A percentile compares a stretch with the other conserved stretches of the same genome.
Evolutionary conservation across 2,113 vertebrate species (phyloP).

Genomic region (Gallinago media): DNA sequence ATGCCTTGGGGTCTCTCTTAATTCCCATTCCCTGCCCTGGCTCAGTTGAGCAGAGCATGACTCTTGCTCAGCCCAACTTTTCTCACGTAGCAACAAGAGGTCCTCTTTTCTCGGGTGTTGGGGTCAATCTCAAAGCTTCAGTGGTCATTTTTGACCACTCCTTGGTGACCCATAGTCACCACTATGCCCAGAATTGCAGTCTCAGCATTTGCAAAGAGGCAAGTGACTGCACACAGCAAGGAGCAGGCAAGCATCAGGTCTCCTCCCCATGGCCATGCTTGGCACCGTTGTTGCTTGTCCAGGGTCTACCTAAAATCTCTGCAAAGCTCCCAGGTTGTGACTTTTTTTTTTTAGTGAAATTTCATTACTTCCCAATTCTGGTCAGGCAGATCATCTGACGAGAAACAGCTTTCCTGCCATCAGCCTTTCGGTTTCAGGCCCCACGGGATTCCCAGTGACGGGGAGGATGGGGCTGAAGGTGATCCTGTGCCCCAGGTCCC

Average conservation of each 20-base stretch:
- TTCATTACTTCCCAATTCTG: neutral
- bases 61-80: neutral
- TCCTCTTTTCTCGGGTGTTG: neutral
- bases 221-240: neutral
- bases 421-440: neutral
- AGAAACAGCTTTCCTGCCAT: neutral
- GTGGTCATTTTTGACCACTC: neutral
- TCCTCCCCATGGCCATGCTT: neutral
- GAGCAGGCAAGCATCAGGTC: neutral
- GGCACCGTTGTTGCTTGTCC: neutral
- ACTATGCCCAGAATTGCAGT: accelerated
- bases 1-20: neutral
- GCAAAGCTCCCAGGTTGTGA: no score
- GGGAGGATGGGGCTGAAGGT: accelerated
- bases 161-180: neutral
- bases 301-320: neutral
- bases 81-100: neutral
- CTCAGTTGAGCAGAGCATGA: neutral
- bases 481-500: accelerated
- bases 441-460: accelerated
- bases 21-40: neutral
- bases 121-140: neutral
- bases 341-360: neutral
- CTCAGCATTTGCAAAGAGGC: accelerated
- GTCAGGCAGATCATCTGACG: neutral